These are phyloP conservation scores for Thyatira batis DNA, from an alignment of 2,888 invertebrate species.

Conservation along the genomic window DNA sequence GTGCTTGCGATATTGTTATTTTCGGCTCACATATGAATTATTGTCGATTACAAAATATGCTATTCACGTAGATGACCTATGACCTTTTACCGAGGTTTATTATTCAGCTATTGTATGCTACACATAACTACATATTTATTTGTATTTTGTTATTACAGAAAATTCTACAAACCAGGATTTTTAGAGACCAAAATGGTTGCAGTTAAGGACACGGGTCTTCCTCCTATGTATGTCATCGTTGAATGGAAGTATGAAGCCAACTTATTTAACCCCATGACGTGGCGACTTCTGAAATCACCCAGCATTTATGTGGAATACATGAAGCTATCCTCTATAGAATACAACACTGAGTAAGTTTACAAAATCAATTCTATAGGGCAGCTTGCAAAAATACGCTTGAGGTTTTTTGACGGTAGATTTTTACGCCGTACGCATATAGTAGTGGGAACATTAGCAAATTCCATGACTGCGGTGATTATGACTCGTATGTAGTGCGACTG, in stretches of 20 bases:
- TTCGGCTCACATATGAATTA: too few relatives aligned
- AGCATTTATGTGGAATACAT: conserved; percentile 88
- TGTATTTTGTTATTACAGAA: conserved; percentile 46
- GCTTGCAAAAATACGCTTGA: too few relatives aligned
- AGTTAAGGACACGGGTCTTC: conserved; percentile 84
- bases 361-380: too few relatives aligned
- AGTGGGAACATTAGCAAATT: too few relatives aligned
- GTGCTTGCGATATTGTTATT: too few relatives aligned
- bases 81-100: too few relatives aligned
- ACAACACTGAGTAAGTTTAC: conserved; percentile 82
- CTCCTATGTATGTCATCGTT: conserved; percentile 86
- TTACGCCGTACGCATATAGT: too few relatives aligned
- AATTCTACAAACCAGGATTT: conserved; percentile 88
- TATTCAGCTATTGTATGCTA: too few relatives aligned
- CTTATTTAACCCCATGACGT: conserved; percentile 91
- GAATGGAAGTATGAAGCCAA: conserved; percentile 91
- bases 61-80: too few relatives aligned
- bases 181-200: conserved; percentile 86
- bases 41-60: too few relatives aligned
- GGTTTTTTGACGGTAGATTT: conserved; percentile 5
- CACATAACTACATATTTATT: not conserved
- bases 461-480: too few relatives aligned
- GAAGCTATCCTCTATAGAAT: conserved; percentile 88
- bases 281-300: conserved; percentile 89
- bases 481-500: too few relatives aligned